Evolutionary conservation across 2,797 vertebrate genomes (phyloP), one percentile per base, ranked within the genome.

Genomic region (Serranus cabrilla): DNA sequence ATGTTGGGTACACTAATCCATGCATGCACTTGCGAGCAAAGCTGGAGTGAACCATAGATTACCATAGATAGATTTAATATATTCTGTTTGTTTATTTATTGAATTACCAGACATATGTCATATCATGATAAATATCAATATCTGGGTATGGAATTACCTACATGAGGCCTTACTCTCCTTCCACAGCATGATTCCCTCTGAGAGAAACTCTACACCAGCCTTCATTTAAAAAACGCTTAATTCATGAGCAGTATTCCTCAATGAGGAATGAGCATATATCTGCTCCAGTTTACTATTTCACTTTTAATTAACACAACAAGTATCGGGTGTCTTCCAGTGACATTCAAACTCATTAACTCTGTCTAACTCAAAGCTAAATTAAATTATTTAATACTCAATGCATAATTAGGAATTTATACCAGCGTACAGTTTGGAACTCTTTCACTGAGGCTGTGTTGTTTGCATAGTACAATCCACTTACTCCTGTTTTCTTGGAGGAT

Each of bases 271-370:
- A 17, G 25, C 20, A 14, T 25, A 11, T 18, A 21, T 62, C 63
- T 1, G 16, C 43, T 69, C 40, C 21, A 51, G 64, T 82, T 76
- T 72, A 63, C 50, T 52, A 37, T 67, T 75, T 56, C 61, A 37
- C 12, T 56, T 88, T 78, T 77, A 86, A 86, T 85, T 65, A 71
- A 64, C 47, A 64, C 69, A 72, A 50, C 49, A 62, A 77, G 62
- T 74, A 71, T 83, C 58, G 8, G 17, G 58, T 75, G 46, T 77
- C 80, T 74, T 56, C 40, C 64, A 23, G 31, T 69, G 74, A 76
- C 81, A 75, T 83, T 85, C 75, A 76, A 45, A 77, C 73, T 88
- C 71, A 75, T 85, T 82, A 76, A 72, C 23, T 58, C 34, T 0
- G 7, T 20, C 47, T 57, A 56, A 43, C 54, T 82, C 76, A 42